Conservation (phyloP, 1,140 invertebrate species). For the Cherax quadricarinatus region DNA sequence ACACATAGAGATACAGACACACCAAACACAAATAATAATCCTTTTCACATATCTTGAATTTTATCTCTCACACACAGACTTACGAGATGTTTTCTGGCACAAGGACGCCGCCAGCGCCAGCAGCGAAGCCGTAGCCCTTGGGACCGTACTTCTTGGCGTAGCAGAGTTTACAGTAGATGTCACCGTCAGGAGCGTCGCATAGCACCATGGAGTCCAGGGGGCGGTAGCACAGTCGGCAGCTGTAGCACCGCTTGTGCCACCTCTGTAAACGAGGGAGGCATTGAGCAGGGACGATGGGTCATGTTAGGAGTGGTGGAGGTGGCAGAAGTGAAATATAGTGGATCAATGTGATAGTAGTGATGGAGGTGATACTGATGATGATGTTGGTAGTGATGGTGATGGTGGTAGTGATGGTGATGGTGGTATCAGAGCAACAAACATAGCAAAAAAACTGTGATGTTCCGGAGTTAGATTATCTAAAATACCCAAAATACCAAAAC, state of each 20-base stretch:
- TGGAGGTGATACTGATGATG: too few relatives aligned
- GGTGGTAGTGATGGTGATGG: too few relatives aligned
- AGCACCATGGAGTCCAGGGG: conserved; percentile 93
- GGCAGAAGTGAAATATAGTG: background rate
- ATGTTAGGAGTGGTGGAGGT: background rate
- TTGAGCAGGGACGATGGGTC: background rate
- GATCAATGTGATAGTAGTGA: too few relatives aligned
- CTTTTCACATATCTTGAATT: too few relatives aligned
- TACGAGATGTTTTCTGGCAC: conserved; percentile 71
- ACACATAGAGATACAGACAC: too few relatives aligned
- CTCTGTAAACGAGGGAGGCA: conserved; percentile 75
- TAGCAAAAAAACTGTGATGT: too few relatives aligned
- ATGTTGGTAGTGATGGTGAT: too few relatives aligned
- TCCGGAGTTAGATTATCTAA: too few relatives aligned
- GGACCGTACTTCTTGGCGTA: conserved; percentile 93
- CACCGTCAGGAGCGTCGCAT: conserved; percentile 91
- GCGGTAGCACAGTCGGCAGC: conserved; percentile 79
- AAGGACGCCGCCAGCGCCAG: conserved; percentile 70
- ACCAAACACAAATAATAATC: too few relatives aligned
- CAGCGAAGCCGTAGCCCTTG: conserved; percentile 80
- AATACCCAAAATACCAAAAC: too few relatives aligned
- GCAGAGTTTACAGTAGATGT: conserved; percentile 92
- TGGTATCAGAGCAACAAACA: too few relatives aligned
- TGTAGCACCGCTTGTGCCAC: conserved; percentile 81
- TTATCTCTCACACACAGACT: background rate